Percentiles rank a stretch among this genome's conserved stretches.
Conservation (phyloP, 2,797 vertebrate species). For the Fundulus diaphanus region DNA sequence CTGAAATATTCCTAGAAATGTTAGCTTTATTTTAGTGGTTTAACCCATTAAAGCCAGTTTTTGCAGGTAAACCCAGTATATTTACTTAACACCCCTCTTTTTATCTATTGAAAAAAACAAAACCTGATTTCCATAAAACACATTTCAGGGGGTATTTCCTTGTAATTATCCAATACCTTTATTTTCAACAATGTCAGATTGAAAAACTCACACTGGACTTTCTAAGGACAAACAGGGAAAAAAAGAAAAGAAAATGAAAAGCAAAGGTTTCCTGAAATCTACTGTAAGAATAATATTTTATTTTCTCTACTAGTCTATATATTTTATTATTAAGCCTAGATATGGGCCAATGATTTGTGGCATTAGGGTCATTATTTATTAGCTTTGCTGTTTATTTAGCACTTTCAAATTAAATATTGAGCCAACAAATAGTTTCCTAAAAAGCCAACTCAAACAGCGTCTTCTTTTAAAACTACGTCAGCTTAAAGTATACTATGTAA, state of each 20-base stretch:
- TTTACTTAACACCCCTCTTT: too few relatives aligned
- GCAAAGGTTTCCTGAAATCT: background rate
- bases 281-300: background rate
- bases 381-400: background rate
- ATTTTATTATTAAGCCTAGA: background rate
- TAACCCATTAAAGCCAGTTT: background rate
- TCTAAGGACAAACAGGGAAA: too few relatives aligned
- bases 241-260: too few relatives aligned
- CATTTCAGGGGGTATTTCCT: too few relatives aligned
- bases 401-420: background rate
- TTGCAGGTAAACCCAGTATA: too few relatives aligned
- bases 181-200: background rate
- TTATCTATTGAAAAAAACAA: too few relatives aligned
- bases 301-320: too few relatives aligned
- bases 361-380: background rate
- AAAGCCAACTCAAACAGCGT: background rate
- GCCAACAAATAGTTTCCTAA: background rate
- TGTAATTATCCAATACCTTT: background rate
- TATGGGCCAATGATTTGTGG: background rate
- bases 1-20: background rate
- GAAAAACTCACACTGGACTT: background rate
- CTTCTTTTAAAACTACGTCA: background rate
- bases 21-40: background rate
- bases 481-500: background rate
- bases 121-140: too few relatives aligned